Conservation (phyloP, 92 coral and sea anemone genomes). For the Palythoa heliodiscus region DNA sequence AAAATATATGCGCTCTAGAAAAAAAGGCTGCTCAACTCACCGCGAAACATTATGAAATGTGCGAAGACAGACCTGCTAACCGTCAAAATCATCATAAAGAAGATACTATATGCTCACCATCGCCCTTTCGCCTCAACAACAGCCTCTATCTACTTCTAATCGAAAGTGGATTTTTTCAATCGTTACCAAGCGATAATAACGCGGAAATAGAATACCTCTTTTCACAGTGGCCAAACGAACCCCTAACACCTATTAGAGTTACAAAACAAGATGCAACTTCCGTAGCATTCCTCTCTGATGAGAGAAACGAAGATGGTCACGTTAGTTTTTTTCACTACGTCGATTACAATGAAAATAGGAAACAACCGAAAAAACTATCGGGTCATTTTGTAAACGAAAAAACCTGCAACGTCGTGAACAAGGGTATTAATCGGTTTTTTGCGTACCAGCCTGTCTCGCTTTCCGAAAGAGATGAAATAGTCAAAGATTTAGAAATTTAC, state of each 20-base stretch:
- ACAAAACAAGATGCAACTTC: background rate
- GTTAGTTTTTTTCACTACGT: background rate
- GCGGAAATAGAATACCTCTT: background rate
- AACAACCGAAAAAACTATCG: background rate
- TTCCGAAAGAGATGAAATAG: background rate
- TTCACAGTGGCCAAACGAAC: background rate
- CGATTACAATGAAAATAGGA: background rate
- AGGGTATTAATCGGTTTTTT: slow-evolving; percentile 13
- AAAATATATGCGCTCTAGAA: background rate
- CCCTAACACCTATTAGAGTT: background rate
- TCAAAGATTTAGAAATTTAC: background rate
- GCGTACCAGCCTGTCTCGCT: background rate
- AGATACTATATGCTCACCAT: no score
- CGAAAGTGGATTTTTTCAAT: background rate
- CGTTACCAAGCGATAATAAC: background rate
- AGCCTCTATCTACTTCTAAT: background rate
- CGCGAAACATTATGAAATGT: background rate
- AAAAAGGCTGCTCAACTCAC: background rate
- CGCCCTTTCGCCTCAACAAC: background rate
- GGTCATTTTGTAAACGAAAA: background rate
- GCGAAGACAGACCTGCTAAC: background rate
- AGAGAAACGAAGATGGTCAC: background rate
- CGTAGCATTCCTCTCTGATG: background rate
- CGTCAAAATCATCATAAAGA: no score
- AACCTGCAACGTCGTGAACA: background rate